Conservation (phyloP, 2,888 invertebrate genomes). For the Conomelus anceps region DNA sequence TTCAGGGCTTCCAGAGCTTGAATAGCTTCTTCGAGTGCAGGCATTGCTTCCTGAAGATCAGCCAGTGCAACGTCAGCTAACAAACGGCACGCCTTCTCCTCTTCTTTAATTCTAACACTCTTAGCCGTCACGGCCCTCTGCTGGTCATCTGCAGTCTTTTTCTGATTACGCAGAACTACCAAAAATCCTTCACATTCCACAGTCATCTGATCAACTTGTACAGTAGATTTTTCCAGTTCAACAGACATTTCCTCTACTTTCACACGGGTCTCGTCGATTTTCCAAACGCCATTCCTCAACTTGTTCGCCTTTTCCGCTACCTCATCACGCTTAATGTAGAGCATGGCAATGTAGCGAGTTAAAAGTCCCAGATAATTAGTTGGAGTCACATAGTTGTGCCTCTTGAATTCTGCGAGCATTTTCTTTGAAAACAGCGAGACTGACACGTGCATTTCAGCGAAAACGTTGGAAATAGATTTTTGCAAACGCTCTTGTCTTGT, state of each 20-base stretch:
- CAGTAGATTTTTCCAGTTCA: conserved; percentile 70
- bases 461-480: conserved; percentile 63
- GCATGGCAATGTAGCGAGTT: conserved; percentile 72
- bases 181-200: conserved; percentile 81
- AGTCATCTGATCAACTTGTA: conserved; percentile 48
- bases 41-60: conserved; percentile 79
- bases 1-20: conserved; percentile 70
- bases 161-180: conserved; percentile 71
- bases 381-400: conserved; percentile 83
- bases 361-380: conserved; percentile 83
- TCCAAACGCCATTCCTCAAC: conserved; percentile 71
- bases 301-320: conserved; percentile 69
- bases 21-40: conserved; percentile 76
- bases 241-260: conserved; percentile 78
- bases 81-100: conserved; percentile 72
- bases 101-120: conserved; percentile 66
- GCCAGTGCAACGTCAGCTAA: conserved; percentile 74
- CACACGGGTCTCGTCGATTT: conserved; percentile 77
- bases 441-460: conserved; percentile 75
- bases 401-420: conserved; percentile 70
- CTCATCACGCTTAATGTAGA: conserved; percentile 62
- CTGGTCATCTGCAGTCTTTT: conserved; percentile 75
- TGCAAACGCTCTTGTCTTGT: conserved; percentile 53
- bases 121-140: conserved; percentile 65
- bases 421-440: conserved; percentile 63